Conservation (phyloP, 92 coral and sea anemone species). For the Porites divaricata region DNA sequence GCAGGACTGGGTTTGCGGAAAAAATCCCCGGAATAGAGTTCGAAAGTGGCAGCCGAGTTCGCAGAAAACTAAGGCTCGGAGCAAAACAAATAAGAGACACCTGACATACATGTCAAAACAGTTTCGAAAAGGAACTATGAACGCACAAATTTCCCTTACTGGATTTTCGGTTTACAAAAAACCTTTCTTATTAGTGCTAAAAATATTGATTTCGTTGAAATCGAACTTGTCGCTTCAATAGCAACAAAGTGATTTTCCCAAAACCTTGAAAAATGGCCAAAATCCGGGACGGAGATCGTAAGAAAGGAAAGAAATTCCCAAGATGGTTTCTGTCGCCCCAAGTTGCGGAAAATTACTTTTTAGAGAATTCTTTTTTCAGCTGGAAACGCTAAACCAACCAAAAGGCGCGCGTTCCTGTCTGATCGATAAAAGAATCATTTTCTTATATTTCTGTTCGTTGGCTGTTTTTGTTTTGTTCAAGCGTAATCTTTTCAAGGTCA, state of each 20-base stretch:
- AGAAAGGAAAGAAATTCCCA: too few species aligned
- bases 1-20: background rate
- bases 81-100: background rate
- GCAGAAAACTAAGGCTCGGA: background rate
- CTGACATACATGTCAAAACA: background rate
- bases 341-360: too few species aligned
- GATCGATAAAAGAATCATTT: too few species aligned
- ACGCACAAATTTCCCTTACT: background rate
- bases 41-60: background rate
- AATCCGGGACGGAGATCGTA: too few species aligned
- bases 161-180: background rate
- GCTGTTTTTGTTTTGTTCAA: too few species aligned
- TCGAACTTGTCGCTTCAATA: background rate
- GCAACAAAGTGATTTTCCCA: background rate
- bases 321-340: too few species aligned
- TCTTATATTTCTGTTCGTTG: too few species aligned
- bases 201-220: background rate
- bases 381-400: too few species aligned
- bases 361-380: too few species aligned
- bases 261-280: too few species aligned
- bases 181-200: background rate
- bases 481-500: too few species aligned
- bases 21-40: conserved; percentile 4
- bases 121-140: background rate
- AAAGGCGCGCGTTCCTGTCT: too few species aligned